Evolutionary conservation across 2,888 invertebrate species (phyloP).

Genomic region (Antheraea yamamai): DNA sequence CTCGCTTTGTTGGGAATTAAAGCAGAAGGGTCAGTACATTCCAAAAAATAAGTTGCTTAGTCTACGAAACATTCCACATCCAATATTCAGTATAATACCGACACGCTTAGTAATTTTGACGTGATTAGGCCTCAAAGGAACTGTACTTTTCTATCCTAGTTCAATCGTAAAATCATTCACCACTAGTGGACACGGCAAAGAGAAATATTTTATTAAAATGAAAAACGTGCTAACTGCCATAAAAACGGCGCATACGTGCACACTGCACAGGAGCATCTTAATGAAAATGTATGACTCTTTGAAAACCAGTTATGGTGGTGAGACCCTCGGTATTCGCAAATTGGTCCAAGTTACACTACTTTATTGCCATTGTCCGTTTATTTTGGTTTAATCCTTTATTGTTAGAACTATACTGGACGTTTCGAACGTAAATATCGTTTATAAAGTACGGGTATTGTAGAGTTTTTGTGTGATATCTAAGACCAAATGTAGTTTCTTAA

Average conservation of each 20-base stretch:
- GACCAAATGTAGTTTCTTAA: not conserved
- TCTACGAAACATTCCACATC: no score
- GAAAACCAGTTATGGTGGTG: conserved; percentile 73
- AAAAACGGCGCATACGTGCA: conserved; percentile 45
- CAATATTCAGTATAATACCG: no score
- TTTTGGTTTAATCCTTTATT: conserved; percentile 25
- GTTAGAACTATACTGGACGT: not conserved
- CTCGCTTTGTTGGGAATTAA: no score
- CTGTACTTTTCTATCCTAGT: no score
- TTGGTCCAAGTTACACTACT: conserved; percentile 60
- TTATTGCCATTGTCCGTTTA: conserved; percentile 53
- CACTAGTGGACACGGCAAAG: not conserved
- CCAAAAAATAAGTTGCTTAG: no score
- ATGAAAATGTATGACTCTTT: conserved; percentile 79
- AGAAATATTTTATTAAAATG: conserved; percentile 1
- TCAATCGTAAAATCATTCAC: not conserved
- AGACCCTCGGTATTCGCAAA: conserved; percentile 56
- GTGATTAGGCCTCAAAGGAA: no score
- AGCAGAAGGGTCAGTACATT: no score
- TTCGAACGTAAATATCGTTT: conserved; percentile 18
- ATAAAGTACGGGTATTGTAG: not conserved
- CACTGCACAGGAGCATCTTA: conserved; percentile 50
- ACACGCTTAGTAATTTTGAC: no score
- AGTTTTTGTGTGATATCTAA: not conserved
- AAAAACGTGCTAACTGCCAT: conserved; percentile 38